Base-by-base conservation (phyloP, 2,888 invertebrate genomes). In the Temnothorax rugatulus region DNA sequence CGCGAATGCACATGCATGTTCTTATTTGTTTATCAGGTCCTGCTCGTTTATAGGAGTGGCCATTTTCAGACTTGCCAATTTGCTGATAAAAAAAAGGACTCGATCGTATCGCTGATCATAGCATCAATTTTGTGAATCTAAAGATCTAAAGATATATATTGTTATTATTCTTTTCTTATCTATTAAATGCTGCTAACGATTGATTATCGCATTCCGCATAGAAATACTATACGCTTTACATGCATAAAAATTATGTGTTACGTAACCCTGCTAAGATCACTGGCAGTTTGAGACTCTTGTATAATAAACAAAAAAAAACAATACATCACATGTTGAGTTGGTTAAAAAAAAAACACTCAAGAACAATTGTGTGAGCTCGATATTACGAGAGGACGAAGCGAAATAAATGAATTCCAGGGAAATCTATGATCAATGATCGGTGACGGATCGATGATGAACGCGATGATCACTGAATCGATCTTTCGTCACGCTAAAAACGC, bases 11-110 rank as follows among this genome's bases (percentile, higher is more conserved):
- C 61, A 68, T 59, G 73, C 41, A 68, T 41, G 15, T 52, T 52
- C 21, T 1, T n/a, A 57, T 7, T 29, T 38, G 44, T 77, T 87
- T 88, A 86, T 86, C 84, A 74, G 66, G 29, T 61, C 71, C 5
- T n/a, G 66, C 63, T 83, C 66, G 61, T 66, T 75, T 66, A 47
- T 47, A 77, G n/a, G 69, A 41, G 25, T 38, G 29, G n/a, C 13
- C 59, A 50, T 61, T 82, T 73, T 52, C 13, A 41, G 18, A 15
- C 9, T 73, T 13, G 41, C 7, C 29, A 76, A 75, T 73, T 73
- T 69, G 13, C 9, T 47, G 34, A 79, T 79, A 38, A 47, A 47
- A 15, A 47, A 47, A n/a, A 59, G 13, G 1, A 15, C 21, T 25
- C 9, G 34, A 71, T 21, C 9, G 5, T 50, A 25, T 52, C 13